phyloP scores from a whole-genome alignment of 2,113 vertebrate species.

The Brevimyrus niger region DNA sequence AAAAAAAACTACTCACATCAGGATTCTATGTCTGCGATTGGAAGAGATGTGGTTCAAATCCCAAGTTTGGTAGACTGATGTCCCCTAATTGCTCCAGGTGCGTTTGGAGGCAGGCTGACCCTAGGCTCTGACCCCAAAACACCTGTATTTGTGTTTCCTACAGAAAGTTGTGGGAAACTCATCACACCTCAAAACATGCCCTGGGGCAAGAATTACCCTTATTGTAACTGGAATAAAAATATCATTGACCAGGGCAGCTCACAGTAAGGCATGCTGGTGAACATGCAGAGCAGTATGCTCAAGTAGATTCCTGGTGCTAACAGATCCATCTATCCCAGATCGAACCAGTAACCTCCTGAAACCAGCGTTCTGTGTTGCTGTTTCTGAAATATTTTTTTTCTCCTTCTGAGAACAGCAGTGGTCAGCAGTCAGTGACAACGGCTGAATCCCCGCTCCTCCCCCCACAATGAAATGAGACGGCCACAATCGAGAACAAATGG shows the following conservation, averaged over 20 bases:
- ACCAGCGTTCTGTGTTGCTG: neutral
- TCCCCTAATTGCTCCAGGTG: neutral
- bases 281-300: neutral
- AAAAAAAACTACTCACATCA: neutral
- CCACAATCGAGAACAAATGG: constrained; percentile 1
- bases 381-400: neutral
- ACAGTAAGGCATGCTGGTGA: neutral
- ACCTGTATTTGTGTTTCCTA: neutral
- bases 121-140: neutral
- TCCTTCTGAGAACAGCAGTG: neutral
- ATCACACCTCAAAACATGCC: neutral
- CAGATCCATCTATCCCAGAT: neutral
- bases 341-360: neutral
- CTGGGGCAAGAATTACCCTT: neutral
- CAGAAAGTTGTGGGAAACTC: neutral
- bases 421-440: neutral
- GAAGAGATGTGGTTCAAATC: neutral
- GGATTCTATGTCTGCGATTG: neutral
- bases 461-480: neutral
- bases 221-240: neutral
- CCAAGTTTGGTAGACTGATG: neutral
- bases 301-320: neutral
- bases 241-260: neutral
- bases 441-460: neutral
- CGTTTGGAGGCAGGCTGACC: neutral